Conservation (phyloP, 2,797 vertebrate genomes). For the Hippocampus kuda region DNA sequence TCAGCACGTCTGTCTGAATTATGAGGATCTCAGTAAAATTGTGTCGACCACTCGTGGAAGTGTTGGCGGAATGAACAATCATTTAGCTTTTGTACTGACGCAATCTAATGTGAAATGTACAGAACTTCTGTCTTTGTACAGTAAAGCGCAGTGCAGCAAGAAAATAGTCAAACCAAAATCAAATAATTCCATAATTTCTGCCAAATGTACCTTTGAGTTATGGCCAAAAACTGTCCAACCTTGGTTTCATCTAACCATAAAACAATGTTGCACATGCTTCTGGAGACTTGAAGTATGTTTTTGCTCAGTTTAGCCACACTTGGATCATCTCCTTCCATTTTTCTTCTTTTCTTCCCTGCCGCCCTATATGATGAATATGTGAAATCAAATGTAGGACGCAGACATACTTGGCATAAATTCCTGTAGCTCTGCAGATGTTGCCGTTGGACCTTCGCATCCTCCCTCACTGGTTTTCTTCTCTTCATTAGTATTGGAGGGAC, state of each 20-base stretch:
- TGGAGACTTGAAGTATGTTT: not conserved
- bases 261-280: not conserved
- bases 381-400: not conserved
- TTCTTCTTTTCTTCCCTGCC: not conserved
- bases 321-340: not conserved
- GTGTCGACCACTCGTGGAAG: not conserved
- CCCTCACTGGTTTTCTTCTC: not conserved
- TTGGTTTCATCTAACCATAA: not conserved
- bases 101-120: not conserved
- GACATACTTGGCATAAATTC: not conserved
- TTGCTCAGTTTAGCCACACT: not conserved
- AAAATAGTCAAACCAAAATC: no score
- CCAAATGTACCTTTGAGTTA: not conserved
- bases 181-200: no score
- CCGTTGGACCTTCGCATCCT: not conserved
- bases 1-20: conserved; percentile 20
- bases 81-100: conserved; percentile 4
- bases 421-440: not conserved
- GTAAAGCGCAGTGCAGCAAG: no score
- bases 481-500: not conserved
- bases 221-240: not conserved
- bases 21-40: conserved; percentile 1
- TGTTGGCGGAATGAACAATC: conserved; percentile 17
- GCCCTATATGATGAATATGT: not conserved
- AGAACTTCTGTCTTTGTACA: not conserved